Conservation (phyloP, 2,797 vertebrate genomes). For the Macropodus opercularis region DNA sequence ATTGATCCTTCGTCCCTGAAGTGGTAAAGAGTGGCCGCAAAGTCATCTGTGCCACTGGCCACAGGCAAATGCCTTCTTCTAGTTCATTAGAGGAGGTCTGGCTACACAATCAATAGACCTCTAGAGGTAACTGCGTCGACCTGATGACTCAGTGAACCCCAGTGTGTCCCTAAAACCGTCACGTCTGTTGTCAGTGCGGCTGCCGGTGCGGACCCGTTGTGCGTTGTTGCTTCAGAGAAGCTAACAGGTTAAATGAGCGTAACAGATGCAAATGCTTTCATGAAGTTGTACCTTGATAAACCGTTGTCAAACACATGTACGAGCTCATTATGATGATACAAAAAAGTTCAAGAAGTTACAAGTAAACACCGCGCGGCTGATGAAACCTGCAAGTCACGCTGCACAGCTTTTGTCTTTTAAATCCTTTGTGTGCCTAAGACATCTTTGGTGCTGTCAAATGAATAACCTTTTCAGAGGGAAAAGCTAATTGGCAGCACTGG, state of each 20-base stretch:
- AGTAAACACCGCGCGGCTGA: conserved; percentile 49
- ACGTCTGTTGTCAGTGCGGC: conserved; percentile 1
- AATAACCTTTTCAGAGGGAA: conserved; percentile 69
- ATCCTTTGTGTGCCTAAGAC: conserved; percentile 58
- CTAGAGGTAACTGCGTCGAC: conserved; percentile 7
- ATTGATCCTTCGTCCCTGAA: conserved; percentile 49
- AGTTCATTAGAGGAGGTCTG: conserved; percentile 36
- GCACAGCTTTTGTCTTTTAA: conserved; percentile 36
- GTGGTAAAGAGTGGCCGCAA: conserved; percentile 37
- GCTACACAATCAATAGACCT: conserved; percentile 44
- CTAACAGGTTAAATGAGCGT: not conserved
- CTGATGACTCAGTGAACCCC: conserved; percentile 25
- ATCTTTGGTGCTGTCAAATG: conserved; percentile 57
- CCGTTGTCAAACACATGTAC: conserved; percentile 15
- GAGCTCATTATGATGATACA: conserved; percentile 15
- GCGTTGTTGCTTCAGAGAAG: not conserved
- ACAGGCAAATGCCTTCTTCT: conserved; percentile 32
- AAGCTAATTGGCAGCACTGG: conserved; percentile 68
- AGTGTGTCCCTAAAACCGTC: not conserved
- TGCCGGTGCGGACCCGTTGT: not conserved
- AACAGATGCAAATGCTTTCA: not conserved
- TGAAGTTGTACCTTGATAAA: conserved; percentile 7
- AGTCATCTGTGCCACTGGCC: conserved; percentile 30
- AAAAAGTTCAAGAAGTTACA: conserved; percentile 43
- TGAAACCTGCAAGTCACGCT: conserved; percentile 58